Percentiles rank a stretch among this genome's conserved stretches.
Evolutionary conservation across 30 jellyfish, hydroid and myxozoan species (phyloP).

Genomic region (Turritopsis rubra): DNA sequence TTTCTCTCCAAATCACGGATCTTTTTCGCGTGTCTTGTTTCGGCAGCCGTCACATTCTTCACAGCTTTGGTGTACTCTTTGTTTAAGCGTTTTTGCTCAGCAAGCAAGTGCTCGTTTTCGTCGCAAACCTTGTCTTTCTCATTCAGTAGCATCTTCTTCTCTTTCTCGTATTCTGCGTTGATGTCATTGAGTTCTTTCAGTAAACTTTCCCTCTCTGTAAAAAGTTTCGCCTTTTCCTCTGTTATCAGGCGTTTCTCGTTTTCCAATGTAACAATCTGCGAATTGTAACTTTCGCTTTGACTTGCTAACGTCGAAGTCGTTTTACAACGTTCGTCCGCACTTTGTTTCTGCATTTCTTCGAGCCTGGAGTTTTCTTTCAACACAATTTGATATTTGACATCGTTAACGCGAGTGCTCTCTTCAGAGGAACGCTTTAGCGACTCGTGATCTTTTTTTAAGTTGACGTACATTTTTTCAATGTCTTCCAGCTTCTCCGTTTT

Average conservation of each 20-base stretch:
- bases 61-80: neutral
- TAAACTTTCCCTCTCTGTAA: neutral
- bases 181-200: neutral
- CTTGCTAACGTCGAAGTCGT: neutral
- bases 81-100: neutral
- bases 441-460: neutral
- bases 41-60: conserved; percentile 14
- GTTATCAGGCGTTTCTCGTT: neutral
- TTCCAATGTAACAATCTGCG: neutral
- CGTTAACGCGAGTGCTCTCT: neutral
- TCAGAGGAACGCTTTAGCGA: neutral
- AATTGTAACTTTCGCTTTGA: neutral
- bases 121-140: conserved; percentile 6
- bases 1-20: neutral
- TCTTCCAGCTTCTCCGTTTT: neutral
- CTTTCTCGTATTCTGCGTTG: neutral
- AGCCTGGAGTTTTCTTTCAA: neutral
- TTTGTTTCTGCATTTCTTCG: neutral
- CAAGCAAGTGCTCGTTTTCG: neutral
- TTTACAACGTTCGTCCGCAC: neutral
- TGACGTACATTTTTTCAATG: neutral
- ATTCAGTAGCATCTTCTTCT: neutral
- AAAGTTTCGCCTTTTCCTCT: neutral
- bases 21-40: conserved; percentile 8
- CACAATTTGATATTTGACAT: conserved; percentile 8